phyloP scores from a whole-genome alignment of 2,888 invertebrate genomes.

The Epicampocera succincta region DNA sequence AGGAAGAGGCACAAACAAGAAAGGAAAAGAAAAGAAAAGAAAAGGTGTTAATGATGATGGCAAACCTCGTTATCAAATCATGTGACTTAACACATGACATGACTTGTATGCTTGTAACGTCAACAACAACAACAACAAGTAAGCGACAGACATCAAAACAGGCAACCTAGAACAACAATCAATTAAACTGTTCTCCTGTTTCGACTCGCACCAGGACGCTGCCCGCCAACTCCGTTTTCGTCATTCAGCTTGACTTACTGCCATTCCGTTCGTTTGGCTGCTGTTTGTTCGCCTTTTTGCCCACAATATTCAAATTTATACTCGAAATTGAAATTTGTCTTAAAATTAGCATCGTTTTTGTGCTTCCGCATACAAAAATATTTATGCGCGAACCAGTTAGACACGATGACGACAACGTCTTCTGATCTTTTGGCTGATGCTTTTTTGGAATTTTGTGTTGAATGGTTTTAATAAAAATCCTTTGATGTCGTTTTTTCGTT shows the following conservation, averaged over 20 bases:
- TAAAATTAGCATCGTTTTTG: slow-evolving; percentile 76
- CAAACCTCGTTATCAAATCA: slow-evolving; percentile 10
- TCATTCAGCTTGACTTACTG: slow-evolving; percentile 9
- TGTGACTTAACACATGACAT: slow-evolving; percentile 41
- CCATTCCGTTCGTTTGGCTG: slow-evolving; percentile 14
- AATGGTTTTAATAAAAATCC: slow-evolving; percentile 71
- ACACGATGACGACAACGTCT: slow-evolving; percentile 53
- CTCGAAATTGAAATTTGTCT: slow-evolving; percentile 44
- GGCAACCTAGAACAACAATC: slow-evolving; percentile 71
- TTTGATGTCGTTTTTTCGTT: slow-evolving; percentile 77
- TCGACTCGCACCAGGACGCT: not conserved
- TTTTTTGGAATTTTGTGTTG: slow-evolving; percentile 42
- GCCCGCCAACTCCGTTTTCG: not conserved
- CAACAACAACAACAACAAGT: slow-evolving; percentile 6
- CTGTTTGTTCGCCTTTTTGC: slow-evolving; percentile 62
- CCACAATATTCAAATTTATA: slow-evolving; percentile 54
- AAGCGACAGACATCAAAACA: slow-evolving; percentile 1
- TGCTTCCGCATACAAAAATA: slow-evolving; percentile 66
- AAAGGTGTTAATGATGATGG: not conserved
- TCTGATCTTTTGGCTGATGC: slow-evolving; percentile 64
- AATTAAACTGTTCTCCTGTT: slow-evolving; percentile 70
- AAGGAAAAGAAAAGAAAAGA: not conserved
- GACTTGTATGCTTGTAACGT: slow-evolving; percentile 1
- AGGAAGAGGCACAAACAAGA: not conserved
- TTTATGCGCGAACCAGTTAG: slow-evolving; percentile 65